Percentiles rank a stretch among this genome's conserved stretches.
These are phyloP conservation scores for Scartelaos histophorus DNA, from an alignment of 2,113 vertebrate genomes.

Conservation along the genomic window DNA sequence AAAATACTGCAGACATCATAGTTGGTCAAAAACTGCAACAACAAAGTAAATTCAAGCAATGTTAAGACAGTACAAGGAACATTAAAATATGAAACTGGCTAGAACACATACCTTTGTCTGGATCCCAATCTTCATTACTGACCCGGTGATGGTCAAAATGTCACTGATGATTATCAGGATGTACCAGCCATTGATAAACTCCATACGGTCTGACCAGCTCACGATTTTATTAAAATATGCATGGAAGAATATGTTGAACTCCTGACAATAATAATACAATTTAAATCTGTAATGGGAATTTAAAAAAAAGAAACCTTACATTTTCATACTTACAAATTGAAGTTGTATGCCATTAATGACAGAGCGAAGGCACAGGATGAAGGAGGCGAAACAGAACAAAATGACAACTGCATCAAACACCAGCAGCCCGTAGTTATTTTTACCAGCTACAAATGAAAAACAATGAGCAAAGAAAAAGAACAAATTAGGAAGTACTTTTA, in stretches of 20 bases:
- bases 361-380: slow-evolving; percentile 86
- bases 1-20: slow-evolving; percentile 93
- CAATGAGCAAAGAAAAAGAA: background rate
- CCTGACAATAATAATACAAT: slow-evolving; percentile 69
- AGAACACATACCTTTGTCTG: slow-evolving; percentile 83
- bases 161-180: slow-evolving; percentile 90
- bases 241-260: slow-evolving; percentile 84
- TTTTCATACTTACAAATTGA: slow-evolving; percentile 77
- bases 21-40: slow-evolving; percentile 84
- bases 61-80: background rate
- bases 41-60: background rate
- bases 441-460: slow-evolving; percentile 76
- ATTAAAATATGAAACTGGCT: background rate
- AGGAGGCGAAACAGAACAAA: slow-evolving; percentile 83
- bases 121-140: slow-evolving; percentile 92
- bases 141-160: slow-evolving; percentile 85
- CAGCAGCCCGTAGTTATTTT: slow-evolving; percentile 86
- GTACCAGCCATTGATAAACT: slow-evolving; percentile 96
- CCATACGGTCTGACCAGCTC: slow-evolving; percentile 85
- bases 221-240: slow-evolving; percentile 82
- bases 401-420: slow-evolving; percentile 87
- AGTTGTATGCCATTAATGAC: slow-evolving; percentile 84
- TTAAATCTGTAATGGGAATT: background rate
- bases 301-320: background rate
- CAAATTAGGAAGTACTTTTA: no score